These are phyloP conservation scores for Semnornis frantzii DNA, from an alignment of 2,113 vertebrate species.

Conservation along the genomic window DNA sequence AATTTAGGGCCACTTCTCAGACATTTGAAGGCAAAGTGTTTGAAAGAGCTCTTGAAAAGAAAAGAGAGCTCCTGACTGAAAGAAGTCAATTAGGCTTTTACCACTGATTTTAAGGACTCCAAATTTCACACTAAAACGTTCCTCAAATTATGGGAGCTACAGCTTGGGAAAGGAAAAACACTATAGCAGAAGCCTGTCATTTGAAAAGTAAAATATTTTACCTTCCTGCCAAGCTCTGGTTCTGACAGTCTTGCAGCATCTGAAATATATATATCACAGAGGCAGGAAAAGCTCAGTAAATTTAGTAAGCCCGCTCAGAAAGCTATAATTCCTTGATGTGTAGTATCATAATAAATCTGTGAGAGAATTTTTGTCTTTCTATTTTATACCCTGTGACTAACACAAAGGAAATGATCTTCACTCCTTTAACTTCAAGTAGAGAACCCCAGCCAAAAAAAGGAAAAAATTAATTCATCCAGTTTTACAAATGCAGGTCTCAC, in stretches of 20 bases:
- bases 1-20: not conserved
- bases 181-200: not conserved
- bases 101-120: not conserved
- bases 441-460: not conserved
- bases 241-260: not conserved
- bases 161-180: not conserved
- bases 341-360: not conserved
- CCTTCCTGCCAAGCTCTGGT: not conserved
- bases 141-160: not conserved
- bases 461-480: not conserved
- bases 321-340: not conserved
- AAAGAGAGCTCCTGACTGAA: not conserved
- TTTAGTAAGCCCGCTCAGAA: slow-evolving; percentile 11
- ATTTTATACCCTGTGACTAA: not conserved
- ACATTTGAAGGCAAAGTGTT: not conserved
- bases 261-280: not conserved
- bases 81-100: not conserved
- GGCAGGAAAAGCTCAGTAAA: not conserved
- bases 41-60: not conserved
- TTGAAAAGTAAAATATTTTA: slow-evolving; percentile 27
- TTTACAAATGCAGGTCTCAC: not conserved
- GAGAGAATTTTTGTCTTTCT: not conserved
- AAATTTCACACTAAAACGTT: not conserved
- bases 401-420: not conserved
- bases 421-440: not conserved